Conservation (phyloP, 2,113 vertebrate species). For the Sclerurus mexicanus region DNA sequence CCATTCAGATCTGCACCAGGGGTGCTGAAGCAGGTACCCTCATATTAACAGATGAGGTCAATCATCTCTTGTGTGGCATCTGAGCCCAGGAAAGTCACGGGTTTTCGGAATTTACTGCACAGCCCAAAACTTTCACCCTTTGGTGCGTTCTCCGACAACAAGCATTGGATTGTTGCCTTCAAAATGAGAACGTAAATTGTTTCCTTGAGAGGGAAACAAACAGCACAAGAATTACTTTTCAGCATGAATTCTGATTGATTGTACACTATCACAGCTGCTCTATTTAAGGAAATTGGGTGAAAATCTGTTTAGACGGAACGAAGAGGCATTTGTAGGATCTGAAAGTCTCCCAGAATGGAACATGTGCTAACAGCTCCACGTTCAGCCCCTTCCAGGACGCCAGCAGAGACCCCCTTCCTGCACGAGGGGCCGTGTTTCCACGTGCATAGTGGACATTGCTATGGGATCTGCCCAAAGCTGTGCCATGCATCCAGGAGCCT, state of each 20-base stretch:
- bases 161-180: neutral
- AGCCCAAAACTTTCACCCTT: neutral
- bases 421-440: neutral
- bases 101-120: neutral
- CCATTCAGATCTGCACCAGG: accelerated
- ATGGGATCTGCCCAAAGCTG: neutral
- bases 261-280: slow-evolving; percentile 1
- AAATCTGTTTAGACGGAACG: neutral
- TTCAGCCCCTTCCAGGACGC: neutral
- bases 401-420: neutral
- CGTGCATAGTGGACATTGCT: neutral
- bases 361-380: neutral
- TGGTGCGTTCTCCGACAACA: neutral
- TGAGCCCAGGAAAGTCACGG: neutral
- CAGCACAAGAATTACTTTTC: neutral
- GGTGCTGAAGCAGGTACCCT: neutral
- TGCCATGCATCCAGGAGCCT: neutral
- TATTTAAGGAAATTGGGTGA: neutral
- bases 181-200: neutral
- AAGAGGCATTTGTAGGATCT: neutral
- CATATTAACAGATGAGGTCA: neutral
- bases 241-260: slow-evolving; percentile 9
- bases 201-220: neutral
- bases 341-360: neutral
- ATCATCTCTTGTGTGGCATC: neutral